Evolutionary conservation across 2,888 invertebrate species (phyloP).

Genomic region (Rhingia campestris): DNA sequence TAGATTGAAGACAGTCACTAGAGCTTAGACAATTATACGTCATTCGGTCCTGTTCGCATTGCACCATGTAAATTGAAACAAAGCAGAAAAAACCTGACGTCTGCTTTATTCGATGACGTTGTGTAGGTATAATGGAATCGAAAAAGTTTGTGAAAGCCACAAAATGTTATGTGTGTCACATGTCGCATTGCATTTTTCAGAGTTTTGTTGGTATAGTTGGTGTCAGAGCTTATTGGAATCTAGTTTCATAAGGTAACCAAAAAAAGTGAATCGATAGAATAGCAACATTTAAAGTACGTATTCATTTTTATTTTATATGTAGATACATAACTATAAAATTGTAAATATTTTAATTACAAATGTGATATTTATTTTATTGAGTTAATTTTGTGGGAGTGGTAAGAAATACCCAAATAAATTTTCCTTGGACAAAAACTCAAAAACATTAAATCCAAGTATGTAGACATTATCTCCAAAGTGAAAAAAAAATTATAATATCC

Average conservation of each 20-base stretch:
- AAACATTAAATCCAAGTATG: no score
- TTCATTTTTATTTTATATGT: no score
- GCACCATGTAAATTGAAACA: constrained; percentile 14
- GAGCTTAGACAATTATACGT: not conserved
- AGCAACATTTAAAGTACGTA: no score
- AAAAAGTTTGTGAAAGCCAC: constrained; percentile 57
- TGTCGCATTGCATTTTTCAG: constrained; percentile 33
- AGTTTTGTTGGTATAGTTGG: constrained; percentile 51
- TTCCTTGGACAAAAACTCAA: no score
- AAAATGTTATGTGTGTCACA: constrained; percentile 24
- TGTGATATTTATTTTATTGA: no score
- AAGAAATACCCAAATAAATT: no score
- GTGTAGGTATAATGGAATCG: constrained; percentile 60
- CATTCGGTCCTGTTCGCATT: constrained; percentile 1
- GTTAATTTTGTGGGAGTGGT: no score
- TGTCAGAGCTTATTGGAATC: constrained; percentile 46
- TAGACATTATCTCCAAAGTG: no score
- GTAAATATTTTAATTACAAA: no score
- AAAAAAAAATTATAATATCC: no score
- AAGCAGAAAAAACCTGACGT: constrained; percentile 14
- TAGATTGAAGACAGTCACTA: constrained; percentile 29
- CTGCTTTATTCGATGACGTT: constrained; percentile 29
- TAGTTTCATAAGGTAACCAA: constrained; percentile 26
- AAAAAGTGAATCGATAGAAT: constrained; percentile 7
- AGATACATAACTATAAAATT: no score